Evolutionary conservation across 2,888 invertebrate genomes (phyloP).

Genomic region (Seira ritae): DNA sequence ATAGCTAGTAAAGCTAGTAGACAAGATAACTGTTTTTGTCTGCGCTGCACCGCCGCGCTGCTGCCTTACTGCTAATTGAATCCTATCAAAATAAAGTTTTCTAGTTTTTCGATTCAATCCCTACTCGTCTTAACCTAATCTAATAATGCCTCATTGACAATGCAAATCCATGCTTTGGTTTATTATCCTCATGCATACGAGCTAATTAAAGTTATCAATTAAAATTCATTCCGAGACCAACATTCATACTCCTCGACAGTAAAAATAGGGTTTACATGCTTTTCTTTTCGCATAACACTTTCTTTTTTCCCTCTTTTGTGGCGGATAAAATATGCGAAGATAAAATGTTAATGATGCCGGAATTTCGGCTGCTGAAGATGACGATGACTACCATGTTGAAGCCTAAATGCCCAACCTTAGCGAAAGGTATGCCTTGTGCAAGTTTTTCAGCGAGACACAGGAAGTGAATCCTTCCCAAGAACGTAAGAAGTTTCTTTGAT

Average conservation of each 20-base stretch:
- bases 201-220: background rate
- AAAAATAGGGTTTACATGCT: background rate
- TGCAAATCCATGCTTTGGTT: constrained; percentile 24
- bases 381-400: background rate
- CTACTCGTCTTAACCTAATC: no score
- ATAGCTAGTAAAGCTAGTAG: no score
- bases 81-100: no score
- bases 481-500: background rate
- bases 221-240: constrained; percentile 18
- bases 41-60: no score
- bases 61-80: no score
- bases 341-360: constrained; percentile 35
- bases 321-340: constrained; percentile 25
- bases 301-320: background rate
- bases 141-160: no score
- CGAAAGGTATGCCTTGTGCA: background rate
- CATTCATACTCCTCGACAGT: background rate
- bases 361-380: constrained; percentile 15
- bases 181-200: constrained; percentile 13
- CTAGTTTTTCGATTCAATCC: no score
- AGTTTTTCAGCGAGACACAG: background rate
- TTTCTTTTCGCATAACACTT: background rate
- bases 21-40: no score
- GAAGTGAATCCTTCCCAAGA: background rate
- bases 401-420: background rate